Evolutionary conservation across 2,113 vertebrate species (phyloP).

Genomic region (Dunckerocampus dactyliophorus): DNA sequence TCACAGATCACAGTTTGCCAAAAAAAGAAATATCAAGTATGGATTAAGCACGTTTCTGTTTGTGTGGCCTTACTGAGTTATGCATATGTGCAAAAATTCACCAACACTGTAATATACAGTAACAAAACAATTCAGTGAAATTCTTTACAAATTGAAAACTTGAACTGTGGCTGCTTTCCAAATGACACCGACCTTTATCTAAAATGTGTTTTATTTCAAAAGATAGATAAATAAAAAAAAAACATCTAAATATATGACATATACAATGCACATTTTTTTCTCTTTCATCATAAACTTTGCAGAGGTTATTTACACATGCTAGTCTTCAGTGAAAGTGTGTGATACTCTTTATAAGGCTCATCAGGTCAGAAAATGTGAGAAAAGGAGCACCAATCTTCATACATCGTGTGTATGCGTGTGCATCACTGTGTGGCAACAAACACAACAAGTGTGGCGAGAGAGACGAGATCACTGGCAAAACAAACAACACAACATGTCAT

Average conservation of each 20-base stretch:
- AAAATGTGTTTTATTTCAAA: constrained; percentile 63
- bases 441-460: background rate
- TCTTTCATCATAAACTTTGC: constrained; percentile 18
- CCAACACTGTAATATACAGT: constrained; percentile 58
- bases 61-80: constrained; percentile 10
- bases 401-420: constrained; percentile 25
- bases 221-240: constrained; percentile 58
- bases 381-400: constrained; percentile 58
- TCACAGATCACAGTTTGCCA: constrained; percentile 3
- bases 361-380: constrained; percentile 37
- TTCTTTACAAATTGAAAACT: constrained; percentile 19
- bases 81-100: constrained; percentile 30
- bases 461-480: constrained; percentile 34
- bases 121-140: constrained; percentile 12
- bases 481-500: constrained; percentile 22
- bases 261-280: constrained; percentile 30
- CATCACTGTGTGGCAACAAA: constrained; percentile 36
- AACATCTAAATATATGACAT: constrained; percentile 37
- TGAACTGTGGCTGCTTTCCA: constrained; percentile 31
- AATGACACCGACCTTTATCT: constrained; percentile 52
- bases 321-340: constrained; percentile 55
- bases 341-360: constrained; percentile 38
- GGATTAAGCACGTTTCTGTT: constrained; percentile 14
- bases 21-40: constrained; percentile 9
- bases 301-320: constrained; percentile 54